A percentile compares a stretch with the other conserved stretches of the same genome.
These are phyloP conservation scores for Petromus typicus DNA, from an alignment of 2,113 vertebrate species.

Conservation along the genomic window DNA sequence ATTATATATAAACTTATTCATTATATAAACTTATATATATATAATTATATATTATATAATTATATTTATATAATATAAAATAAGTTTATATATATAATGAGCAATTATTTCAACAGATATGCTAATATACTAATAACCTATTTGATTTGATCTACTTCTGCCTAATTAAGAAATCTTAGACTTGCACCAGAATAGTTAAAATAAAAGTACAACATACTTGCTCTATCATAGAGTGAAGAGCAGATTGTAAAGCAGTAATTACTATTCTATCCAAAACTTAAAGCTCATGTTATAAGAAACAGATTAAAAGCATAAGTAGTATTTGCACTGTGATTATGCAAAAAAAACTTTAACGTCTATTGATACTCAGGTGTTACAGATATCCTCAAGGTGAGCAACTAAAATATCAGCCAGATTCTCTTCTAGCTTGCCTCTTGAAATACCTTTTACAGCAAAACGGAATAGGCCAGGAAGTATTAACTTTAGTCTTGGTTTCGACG, in stretches of 20 bases:
- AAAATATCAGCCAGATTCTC: not conserved
- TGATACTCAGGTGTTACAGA: not conserved
- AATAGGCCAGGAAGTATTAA: not conserved
- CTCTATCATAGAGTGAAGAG: not conserved
- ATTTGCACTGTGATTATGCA: not conserved
- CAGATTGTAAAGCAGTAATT: slow-evolving; percentile 1
- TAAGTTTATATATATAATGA: too few species aligned
- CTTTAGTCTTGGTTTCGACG: not conserved
- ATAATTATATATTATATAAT: too few species aligned
- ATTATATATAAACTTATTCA: too few species aligned
- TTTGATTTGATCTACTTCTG: not conserved
- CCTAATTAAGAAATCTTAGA: slow-evolving; percentile 26
- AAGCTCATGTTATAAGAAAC: not conserved
- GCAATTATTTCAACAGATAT: not conserved
- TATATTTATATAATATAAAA: too few species aligned
- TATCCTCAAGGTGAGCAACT: not conserved
- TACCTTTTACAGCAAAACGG: not conserved
- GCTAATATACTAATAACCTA: not conserved
- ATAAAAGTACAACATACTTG: not conserved
- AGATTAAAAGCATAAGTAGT: not conserved
- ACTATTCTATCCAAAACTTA: not conserved
- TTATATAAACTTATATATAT: too few species aligned
- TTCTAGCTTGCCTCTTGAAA: not conserved
- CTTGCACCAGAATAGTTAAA: slow-evolving; percentile 15
- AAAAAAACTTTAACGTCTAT: not conserved